phyloP scores from a whole-genome alignment of 2,888 invertebrate species.

The Cabera pusaria region DNA sequence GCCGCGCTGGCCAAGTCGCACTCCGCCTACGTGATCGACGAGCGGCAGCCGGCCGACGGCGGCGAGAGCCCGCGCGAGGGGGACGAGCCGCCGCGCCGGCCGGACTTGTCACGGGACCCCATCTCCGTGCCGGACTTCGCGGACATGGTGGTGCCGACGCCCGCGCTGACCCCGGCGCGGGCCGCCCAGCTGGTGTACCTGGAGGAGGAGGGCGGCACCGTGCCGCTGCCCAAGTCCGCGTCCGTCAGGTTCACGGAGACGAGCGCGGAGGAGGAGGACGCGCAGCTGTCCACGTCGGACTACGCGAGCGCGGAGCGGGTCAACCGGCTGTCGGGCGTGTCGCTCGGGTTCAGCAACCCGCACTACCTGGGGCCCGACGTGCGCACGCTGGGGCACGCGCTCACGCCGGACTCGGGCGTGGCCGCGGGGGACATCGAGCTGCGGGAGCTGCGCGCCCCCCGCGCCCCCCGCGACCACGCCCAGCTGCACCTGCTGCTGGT shows the following conservation, averaged over 20 bases:
- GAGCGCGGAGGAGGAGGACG: conserved; percentile 80
- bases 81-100: conserved; percentile 37
- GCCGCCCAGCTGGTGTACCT: conserved; percentile 87
- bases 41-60: conserved; percentile 53
- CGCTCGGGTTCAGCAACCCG: conserved; percentile 88
- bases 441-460: conserved; percentile 51
- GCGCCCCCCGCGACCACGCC: conserved; percentile 42
- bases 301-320: conserved; percentile 89
- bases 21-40: conserved; percentile 82
- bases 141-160: conserved; percentile 85
- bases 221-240: conserved; percentile 67
- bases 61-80: conserved; percentile 50
- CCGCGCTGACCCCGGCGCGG: conserved; percentile 86
- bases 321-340: conserved; percentile 77
- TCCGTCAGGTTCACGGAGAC: conserved; percentile 83
- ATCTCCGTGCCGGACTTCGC: conserved; percentile 90
- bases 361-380: conserved; percentile 89
- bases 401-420: conserved; percentile 86
- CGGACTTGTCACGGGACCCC: conserved; percentile 85
- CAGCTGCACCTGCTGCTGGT: conserved; percentile 77
- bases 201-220: conserved; percentile 77
- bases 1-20: conserved; percentile 79
- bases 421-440: conserved; percentile 76
- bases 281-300: conserved; percentile 87
- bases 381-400: conserved; percentile 87